Evolutionary conservation across 2,888 invertebrate genomes (phyloP).

Genomic region (Conus canariensis): DNA sequence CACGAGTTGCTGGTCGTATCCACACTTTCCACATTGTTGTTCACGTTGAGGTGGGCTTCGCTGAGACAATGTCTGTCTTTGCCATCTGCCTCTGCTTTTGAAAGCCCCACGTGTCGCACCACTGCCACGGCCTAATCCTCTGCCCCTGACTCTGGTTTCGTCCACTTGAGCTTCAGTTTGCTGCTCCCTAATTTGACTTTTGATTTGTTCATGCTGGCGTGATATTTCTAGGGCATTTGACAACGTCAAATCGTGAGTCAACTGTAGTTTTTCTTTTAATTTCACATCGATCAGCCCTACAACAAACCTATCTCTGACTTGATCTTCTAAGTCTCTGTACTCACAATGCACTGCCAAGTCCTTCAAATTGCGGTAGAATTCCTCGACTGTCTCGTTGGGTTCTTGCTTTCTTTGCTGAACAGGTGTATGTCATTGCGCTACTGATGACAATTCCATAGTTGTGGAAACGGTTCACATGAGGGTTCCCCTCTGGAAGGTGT

Average conservation of each 20-base stretch:
- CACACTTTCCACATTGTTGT: not conserved
- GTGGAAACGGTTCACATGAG: too few species aligned
- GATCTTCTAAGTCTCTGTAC: not conserved
- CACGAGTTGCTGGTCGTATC: too few species aligned
- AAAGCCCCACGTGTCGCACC: not conserved
- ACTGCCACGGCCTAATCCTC: not conserved
- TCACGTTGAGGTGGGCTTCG: too few species aligned
- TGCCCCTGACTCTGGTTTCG: too few species aligned
- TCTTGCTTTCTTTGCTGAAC: not conserved
- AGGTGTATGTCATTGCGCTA: too few species aligned
- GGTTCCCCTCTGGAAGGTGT: too few species aligned
- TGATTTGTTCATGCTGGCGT: not conserved
- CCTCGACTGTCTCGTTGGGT: not conserved
- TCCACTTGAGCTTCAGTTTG: too few species aligned
- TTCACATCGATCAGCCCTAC: not conserved
- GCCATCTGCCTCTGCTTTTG: too few species aligned
- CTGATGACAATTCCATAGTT: too few species aligned
- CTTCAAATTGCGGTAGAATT: not conserved
- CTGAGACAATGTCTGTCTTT: not conserved
- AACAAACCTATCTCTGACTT: not conserved
- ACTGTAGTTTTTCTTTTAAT: not conserved
- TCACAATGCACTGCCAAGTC: not conserved
- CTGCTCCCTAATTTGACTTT: not conserved
- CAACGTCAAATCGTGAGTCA: not conserved
- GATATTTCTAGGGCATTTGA: conserved; percentile 10